Base-by-base conservation (phyloP, 2,888 invertebrate species). In the Cephus pygmeus region DNA sequence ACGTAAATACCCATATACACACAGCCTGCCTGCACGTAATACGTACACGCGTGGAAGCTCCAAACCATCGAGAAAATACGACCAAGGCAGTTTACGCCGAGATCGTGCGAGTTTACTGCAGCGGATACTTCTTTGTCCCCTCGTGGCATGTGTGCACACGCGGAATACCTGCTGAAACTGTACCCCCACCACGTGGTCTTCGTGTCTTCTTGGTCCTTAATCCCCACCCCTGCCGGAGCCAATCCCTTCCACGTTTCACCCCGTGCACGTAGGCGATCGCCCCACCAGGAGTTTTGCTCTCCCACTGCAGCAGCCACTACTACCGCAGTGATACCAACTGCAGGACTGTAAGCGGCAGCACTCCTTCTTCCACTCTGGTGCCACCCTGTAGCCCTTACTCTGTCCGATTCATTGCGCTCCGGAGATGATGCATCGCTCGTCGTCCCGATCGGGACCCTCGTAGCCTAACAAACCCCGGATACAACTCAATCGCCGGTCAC, bases 401-500 rank as follows among this genome's bases (percentile, higher is more conserved):
- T 6, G 15, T 69, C 33, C 69, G 69, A 69, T 69, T 69, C 69
- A 69, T 33, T 33, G 69, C 69, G 30, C n/a, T 69, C 69, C 69
- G 69, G 69, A 69, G 69, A 69, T 69, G 69, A 69, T 69, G 69
- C 69, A 69, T 69, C 69, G 69, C 15, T 69, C 69, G 69, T 69
- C 69, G 11, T 69, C 69, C 15, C 69, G 69, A 69, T 69, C 69
- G 69, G 15, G 69, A 69, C 69, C 69, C 69, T 69, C 69, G 69
- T 33, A 69, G 69, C 69, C 30, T 30, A 69, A 69, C 69, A 69
- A 69, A 69, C 69, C 31, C 69, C 31, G 69, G 85, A 84, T 85
- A 85, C 85, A 85, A 85, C 85, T 85, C 85, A 85, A 85, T 85
- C 85, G 85, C 82, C 82, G 82, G 85, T 85, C 85, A 85, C 85